phyloP scores from a whole-genome alignment of 2,113 vertebrate species.

The Dromaius novaehollandiae region DNA sequence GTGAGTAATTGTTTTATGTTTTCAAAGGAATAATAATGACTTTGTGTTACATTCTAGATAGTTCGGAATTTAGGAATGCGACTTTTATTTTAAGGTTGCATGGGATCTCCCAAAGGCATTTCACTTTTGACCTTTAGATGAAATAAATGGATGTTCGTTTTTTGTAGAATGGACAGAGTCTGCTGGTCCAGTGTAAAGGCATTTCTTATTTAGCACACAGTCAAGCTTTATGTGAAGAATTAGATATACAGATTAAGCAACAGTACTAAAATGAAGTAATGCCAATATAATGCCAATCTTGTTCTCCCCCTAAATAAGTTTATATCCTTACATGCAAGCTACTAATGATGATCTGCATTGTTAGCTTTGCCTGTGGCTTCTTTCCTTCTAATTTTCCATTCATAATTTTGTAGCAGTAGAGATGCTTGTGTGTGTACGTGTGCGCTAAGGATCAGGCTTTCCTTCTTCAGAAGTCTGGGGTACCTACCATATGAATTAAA shows the following conservation, averaged over 20 bases:
- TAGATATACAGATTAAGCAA: slow-evolving; percentile 63
- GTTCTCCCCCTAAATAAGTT: slow-evolving; percentile 26
- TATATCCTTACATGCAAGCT: slow-evolving; percentile 26
- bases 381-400: slow-evolving; percentile 7
- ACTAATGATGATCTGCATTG: not conserved
- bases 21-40: slow-evolving; percentile 75
- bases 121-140: slow-evolving; percentile 78
- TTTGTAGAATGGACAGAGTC: slow-evolving; percentile 4
- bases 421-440: not conserved
- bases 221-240: slow-evolving; percentile 63
- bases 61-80: slow-evolving; percentile 71
- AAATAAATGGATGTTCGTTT: slow-evolving; percentile 42
- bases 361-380: not conserved
- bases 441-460: not conserved
- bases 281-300: slow-evolving; percentile 38
- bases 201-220: slow-evolving; percentile 71
- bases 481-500: fast-evolving
- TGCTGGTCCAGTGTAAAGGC: slow-evolving; percentile 42
- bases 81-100: slow-evolving; percentile 81
- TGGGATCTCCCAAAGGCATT: slow-evolving; percentile 72
- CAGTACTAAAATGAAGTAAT: slow-evolving; percentile 49
- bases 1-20: slow-evolving; percentile 67
- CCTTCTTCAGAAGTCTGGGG: not conserved
- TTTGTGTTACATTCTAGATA: slow-evolving; percentile 75
- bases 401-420: not conserved